These are phyloP conservation scores for Charanyca ferruginea DNA, from an alignment of 2,888 invertebrate genomes.

Conservation along the genomic window DNA sequence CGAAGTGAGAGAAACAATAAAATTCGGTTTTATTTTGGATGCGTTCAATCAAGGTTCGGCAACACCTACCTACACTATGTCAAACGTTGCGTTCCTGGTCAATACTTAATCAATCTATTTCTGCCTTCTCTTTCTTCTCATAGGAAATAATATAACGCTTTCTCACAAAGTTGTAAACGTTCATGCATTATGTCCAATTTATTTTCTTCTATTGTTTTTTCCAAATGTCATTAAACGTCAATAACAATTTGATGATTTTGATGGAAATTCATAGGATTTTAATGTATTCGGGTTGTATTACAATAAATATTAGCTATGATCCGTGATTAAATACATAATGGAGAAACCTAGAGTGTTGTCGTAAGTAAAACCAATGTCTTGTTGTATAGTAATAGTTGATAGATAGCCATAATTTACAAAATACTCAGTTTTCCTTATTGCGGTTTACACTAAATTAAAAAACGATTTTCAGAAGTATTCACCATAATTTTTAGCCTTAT, in stretches of 20 bases:
- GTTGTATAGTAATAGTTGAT: not conserved
- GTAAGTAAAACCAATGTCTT: slow-evolving; percentile 68
- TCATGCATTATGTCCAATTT: no score
- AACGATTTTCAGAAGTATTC: not conserved
- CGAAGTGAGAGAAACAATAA: no score
- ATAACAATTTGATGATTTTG: slow-evolving; percentile 13
- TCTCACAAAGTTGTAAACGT: not conserved
- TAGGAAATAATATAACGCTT: not conserved
- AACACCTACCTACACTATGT: not conserved
- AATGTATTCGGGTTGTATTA: slow-evolving; percentile 12
- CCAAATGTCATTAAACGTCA: slow-evolving; percentile 15
- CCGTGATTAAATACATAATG: slow-evolving; percentile 57
- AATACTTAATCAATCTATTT: not conserved
- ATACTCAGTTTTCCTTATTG: slow-evolving; percentile 16
- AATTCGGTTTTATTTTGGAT: no score
- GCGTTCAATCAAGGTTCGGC: no score
- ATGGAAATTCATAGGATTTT: slow-evolving; percentile 9
- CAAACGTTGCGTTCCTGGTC: not conserved
- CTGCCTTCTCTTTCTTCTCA: not conserved
- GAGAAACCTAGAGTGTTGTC: slow-evolving; percentile 71
- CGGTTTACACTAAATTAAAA: slow-evolving; percentile 9
- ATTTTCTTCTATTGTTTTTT: no score
- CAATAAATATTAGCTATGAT: slow-evolving; percentile 17
- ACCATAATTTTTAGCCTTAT: not conserved
- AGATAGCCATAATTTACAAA: not conserved